Base-by-base conservation (phyloP, 2,888 invertebrate genomes). In the Drosophila ezoana region DNA sequence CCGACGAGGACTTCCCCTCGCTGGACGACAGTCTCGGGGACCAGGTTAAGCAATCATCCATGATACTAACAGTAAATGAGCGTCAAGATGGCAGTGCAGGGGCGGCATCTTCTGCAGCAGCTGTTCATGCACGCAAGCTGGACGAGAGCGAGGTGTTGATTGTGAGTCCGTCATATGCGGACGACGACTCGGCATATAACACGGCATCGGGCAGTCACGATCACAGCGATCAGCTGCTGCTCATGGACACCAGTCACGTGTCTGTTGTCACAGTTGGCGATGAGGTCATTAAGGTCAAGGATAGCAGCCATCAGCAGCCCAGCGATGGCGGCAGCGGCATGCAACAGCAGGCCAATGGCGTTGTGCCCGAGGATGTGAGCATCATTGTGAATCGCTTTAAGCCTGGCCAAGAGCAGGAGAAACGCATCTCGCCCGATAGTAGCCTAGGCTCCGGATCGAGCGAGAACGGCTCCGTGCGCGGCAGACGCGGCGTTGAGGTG, bases 231-330 rank as follows among this genome's bases (percentile, higher is more conserved):
- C 82, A 85, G 38, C 79, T 93, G 28, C 35, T 67, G 16, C 23
- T 48, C 10, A 84, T 95, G 91, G 97, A 97, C 92, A 97, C 96
- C 75, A 97, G 97, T 90, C 97, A 98, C 92, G 97, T 98, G 60
- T 97, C 97, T 0, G 97, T 98, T 64, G 97, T 98, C 69, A 97
- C 97, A 32, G 97, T 98, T 14, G 97, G 97, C 53, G 95, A 96
- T 85, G 96, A 96, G 86, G 87, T 80, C 10, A 95, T 96, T 32
- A 95, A 95, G 90, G 95, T 95, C 6, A 95, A 95, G 80, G 96
- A 96, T 92, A 96, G 96, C 35, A 94, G 94, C 41, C 89, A 92
- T 63, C 81, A 81, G 63, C 65, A 72, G 48, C 68, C 71, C 5
- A 72, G 33, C 41, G 53, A 75, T 28, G 13, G 45, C 23, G 32